These are phyloP conservation scores for Lipotes vexillifer DNA, from an alignment of 2,113 vertebrate genomes.

Conservation along the genomic window DNA sequence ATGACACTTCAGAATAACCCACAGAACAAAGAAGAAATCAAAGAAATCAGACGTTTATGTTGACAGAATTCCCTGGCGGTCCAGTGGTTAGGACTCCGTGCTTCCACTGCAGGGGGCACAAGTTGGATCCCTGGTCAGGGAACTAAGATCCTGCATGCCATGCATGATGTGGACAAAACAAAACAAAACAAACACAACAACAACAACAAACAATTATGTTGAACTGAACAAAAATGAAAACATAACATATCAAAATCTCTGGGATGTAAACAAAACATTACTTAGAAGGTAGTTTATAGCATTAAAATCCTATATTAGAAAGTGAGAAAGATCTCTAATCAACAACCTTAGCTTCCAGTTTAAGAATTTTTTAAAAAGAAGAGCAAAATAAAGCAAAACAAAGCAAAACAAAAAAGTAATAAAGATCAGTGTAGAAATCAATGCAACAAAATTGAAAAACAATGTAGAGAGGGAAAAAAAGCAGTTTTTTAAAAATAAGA, in stretches of 20 bases:
- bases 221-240: not conserved
- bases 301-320: not conserved
- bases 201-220: too few relatives aligned
- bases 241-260: not conserved
- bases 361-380: not conserved
- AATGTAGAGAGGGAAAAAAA: not conserved
- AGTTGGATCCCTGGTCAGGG: too few relatives aligned
- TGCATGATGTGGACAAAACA: too few relatives aligned
- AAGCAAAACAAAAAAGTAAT: not conserved
- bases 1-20: not conserved
- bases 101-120: too few relatives aligned
- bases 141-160: too few relatives aligned
- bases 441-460: not conserved
- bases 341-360: not conserved
- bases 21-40: not conserved
- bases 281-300: not conserved
- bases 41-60: not conserved
- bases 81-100: too few relatives aligned
- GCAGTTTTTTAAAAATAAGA: not conserved
- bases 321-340: not conserved
- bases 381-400: not conserved
- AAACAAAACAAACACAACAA: too few relatives aligned
- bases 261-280: not conserved
- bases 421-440: not conserved
- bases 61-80: too few relatives aligned